Conservation (phyloP, 2,888 invertebrate species). For the Crioceris asparagi region DNA sequence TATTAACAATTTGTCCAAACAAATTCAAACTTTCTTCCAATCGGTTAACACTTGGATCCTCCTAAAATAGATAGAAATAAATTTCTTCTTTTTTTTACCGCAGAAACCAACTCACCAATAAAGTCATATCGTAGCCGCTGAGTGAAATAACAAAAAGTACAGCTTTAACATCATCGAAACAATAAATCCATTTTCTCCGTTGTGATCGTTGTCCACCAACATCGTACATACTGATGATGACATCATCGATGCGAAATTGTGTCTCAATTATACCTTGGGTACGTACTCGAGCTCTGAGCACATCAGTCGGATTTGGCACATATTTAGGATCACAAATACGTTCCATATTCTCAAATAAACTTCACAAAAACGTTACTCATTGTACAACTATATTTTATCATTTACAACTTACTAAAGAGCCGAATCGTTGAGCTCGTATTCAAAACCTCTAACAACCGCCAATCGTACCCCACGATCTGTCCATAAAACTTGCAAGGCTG, state of each 20-base stretch:
- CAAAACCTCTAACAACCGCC: slow-evolving; percentile 54
- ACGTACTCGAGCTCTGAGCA: slow-evolving; percentile 49
- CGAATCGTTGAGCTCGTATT: slow-evolving; percentile 56
- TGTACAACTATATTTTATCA: neutral
- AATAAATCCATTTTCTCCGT: slow-evolving; percentile 56
- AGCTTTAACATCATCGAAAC: slow-evolving; percentile 54
- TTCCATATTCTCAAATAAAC: slow-evolving; percentile 58
- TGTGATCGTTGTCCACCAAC: slow-evolving; percentile 57
- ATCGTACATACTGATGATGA: slow-evolving; percentile 52
- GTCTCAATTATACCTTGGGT: slow-evolving; percentile 59
- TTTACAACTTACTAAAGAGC: slow-evolving; percentile 47
- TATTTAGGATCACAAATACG: slow-evolving; percentile 52
- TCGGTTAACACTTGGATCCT: slow-evolving; percentile 51
- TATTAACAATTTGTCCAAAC: slow-evolving; percentile 54
- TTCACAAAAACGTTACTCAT: slow-evolving; percentile 26
- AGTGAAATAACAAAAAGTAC: slow-evolving; percentile 53
- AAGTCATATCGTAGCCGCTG: slow-evolving; percentile 56
- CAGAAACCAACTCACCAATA: slow-evolving; percentile 35
- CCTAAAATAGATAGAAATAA: slow-evolving; percentile 31
- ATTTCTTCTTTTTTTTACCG: too few relatives aligned
- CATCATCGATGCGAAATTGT: slow-evolving; percentile 50
- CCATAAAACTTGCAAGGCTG: slow-evolving; percentile 48
- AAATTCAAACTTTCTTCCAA: slow-evolving; percentile 52
- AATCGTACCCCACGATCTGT: slow-evolving; percentile 51
- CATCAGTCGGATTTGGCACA: slow-evolving; percentile 52